A percentile compares a stretch with the other conserved stretches of the same genome.
Evolutionary conservation across 2,888 invertebrate species (phyloP).

Genomic region (Nomada ruficornis): DNA sequence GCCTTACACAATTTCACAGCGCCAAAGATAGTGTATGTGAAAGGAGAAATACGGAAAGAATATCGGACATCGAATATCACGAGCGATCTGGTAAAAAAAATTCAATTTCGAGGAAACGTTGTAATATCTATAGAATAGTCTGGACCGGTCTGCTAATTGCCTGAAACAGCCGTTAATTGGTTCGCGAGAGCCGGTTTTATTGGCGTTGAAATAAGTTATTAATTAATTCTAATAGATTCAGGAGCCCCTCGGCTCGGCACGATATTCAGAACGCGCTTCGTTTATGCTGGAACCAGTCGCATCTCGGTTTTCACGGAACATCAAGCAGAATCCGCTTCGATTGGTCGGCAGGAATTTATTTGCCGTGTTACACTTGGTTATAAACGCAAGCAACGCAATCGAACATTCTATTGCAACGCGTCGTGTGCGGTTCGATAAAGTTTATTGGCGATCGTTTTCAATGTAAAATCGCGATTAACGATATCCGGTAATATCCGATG

Average conservation of each 20-base stretch:
- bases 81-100: background rate
- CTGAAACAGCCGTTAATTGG: conserved; percentile 40
- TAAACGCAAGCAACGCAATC: conserved; percentile 1
- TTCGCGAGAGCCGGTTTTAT: conserved; percentile 17
- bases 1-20: too few species aligned
- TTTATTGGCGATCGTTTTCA: conserved; percentile 25
- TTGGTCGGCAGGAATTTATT: conserved; percentile 23
- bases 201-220: conserved; percentile 53
- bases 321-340: background rate
- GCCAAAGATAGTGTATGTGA: background rate
- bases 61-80: background rate
- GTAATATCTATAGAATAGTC: conserved; percentile 19
- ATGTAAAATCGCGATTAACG: conserved; percentile 23
- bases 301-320: conserved; percentile 10
- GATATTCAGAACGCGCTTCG: conserved; percentile 23
- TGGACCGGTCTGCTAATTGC: conserved; percentile 17
- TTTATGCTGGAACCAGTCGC: background rate
- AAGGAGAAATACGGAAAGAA: background rate
- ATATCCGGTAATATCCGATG: conserved; percentile 11
- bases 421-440: background rate
- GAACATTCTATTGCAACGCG: conserved; percentile 1
- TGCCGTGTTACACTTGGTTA: conserved; percentile 14
- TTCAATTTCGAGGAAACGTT: conserved; percentile 28
- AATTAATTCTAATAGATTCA: conserved; percentile 57
- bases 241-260: background rate